Conservation (phyloP, 2,888 invertebrate species). For the Cephus nigrinus region DNA sequence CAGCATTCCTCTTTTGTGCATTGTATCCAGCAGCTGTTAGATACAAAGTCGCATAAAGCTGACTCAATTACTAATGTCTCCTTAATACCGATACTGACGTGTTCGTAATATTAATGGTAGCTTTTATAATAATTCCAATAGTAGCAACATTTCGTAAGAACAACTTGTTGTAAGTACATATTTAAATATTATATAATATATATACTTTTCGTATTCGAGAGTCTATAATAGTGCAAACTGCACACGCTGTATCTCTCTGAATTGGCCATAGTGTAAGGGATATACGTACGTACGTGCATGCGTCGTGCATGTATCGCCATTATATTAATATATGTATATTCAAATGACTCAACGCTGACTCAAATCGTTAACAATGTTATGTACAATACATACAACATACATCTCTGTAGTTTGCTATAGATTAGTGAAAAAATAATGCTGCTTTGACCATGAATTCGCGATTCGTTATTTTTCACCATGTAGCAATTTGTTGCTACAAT, state of each 20-base stretch:
- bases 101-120: constrained; percentile 24
- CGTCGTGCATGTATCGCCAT: background rate
- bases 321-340: constrained; percentile 1
- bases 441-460: constrained; percentile 55
- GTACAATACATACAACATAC: constrained; percentile 15
- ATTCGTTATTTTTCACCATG: constrained; percentile 12
- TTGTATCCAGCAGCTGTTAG: no score
- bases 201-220: background rate
- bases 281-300: background rate
- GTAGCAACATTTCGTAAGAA: constrained; percentile 15
- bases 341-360: background rate
- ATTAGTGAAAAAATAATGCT: constrained; percentile 65
- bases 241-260: background rate
- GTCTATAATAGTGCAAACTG: background rate
- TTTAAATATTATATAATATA: background rate
- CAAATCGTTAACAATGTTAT: background rate
- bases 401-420: constrained; percentile 40
- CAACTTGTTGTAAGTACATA: background rate
- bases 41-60: no score
- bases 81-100: background rate
- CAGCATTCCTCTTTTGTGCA: background rate
- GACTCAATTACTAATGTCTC: background rate
- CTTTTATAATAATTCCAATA: constrained; percentile 31
- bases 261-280: background rate
- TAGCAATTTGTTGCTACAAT: no score